A percentile compares a stretch with the other conserved stretches of the same genome.
Conservation (phyloP, 2,113 vertebrate genomes). For the Smithornis capensis region DNA sequence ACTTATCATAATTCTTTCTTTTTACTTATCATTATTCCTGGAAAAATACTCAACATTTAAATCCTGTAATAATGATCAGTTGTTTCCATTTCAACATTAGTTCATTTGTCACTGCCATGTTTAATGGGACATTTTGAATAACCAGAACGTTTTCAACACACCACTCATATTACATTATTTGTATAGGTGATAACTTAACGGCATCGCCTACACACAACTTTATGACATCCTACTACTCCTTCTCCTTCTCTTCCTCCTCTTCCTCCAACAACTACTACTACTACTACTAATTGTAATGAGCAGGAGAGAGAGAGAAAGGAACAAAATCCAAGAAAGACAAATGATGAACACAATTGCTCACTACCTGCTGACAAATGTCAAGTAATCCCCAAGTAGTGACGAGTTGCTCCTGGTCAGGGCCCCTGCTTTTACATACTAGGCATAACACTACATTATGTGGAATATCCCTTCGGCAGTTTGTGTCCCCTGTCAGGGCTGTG, state of each 20-base stretch:
- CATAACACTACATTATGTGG: neutral
- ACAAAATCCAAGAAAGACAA: neutral
- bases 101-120: neutral
- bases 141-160: neutral
- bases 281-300: neutral
- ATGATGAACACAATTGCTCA: neutral
- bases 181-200: neutral
- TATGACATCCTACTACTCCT: neutral
- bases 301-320: neutral
- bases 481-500: neutral
- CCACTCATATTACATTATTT: neutral
- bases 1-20: neutral
- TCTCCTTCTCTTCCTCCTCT: neutral
- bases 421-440: too few species aligned
- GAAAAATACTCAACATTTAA: neutral
- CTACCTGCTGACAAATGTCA: neutral
- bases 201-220: neutral
- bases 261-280: neutral
- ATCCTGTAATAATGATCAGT: neutral
- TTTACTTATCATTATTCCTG: neutral
- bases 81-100: neutral
- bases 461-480: neutral
- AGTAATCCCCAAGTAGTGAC: neutral
- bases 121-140: neutral
- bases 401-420: neutral